Percentiles rank a stretch among this genome's conserved stretches.
Evolutionary conservation across 2,113 vertebrate species (phyloP).

Genomic region (Meles meles): DNA sequence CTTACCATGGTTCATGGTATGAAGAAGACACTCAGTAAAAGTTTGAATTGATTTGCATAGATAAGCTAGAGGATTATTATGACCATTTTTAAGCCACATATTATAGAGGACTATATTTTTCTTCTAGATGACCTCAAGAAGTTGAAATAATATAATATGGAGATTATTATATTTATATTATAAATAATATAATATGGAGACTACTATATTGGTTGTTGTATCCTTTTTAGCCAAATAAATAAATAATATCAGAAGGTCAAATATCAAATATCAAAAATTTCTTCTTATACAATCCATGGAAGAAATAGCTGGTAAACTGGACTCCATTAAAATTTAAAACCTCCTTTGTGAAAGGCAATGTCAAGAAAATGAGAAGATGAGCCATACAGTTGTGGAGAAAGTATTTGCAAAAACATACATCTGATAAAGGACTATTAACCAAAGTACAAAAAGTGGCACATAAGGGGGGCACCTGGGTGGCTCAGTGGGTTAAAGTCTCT

Average conservation of each 20-base stretch:
- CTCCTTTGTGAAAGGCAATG: background rate
- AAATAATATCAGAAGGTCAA: background rate
- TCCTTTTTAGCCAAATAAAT: background rate
- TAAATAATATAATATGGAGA: background rate
- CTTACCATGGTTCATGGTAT: rapidly evolving
- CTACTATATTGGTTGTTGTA: background rate
- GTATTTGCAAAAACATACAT: background rate
- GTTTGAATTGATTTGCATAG: background rate
- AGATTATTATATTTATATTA: background rate
- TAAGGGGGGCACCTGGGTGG: no score
- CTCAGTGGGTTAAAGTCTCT: no score
- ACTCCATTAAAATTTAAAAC: background rate
- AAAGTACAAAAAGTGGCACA: background rate
- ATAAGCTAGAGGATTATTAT: background rate
- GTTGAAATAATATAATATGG: background rate
- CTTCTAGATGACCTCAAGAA: background rate
- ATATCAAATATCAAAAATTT: background rate
- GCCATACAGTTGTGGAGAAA: background rate
- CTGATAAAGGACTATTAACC: background rate
- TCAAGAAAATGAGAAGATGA: background rate
- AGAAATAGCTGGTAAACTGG: background rate
- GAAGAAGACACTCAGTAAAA: background rate
- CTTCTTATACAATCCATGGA: background rate
- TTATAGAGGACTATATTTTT: background rate
- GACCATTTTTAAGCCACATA: background rate